phyloP scores from a whole-genome alignment of 2,797 vertebrate species.

The Propithecus perrieri region DNA sequence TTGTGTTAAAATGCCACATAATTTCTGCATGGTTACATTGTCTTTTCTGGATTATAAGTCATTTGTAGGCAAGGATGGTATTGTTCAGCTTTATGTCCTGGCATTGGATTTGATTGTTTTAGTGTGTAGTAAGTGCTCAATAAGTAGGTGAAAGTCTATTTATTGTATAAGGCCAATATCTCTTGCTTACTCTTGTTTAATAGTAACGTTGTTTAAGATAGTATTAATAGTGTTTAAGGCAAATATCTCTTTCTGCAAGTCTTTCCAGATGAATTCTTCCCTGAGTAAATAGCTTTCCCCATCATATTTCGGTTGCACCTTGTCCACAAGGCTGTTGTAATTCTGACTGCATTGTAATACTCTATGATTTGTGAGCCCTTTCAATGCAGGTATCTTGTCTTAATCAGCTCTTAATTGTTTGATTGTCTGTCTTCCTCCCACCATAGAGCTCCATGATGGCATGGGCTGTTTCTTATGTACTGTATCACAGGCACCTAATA shows the following conservation, averaged over 20 bases:
- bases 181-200: not conserved
- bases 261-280: not conserved
- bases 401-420: slow-evolving; percentile 37
- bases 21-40: not conserved
- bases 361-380: not conserved
- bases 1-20: not conserved
- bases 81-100: slow-evolving; percentile 11
- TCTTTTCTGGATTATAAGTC: slow-evolving; percentile 6
- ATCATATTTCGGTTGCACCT: not conserved
- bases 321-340: not conserved
- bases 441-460: not conserved
- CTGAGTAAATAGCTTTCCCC: slow-evolving; percentile 13
- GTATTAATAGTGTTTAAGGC: not conserved
- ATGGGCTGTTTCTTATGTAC: not conserved
- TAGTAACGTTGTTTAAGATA: not conserved
- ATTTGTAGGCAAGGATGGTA: not conserved
- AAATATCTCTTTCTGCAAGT: not conserved
- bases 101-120: not conserved
- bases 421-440: not conserved
- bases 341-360: slow-evolving; percentile 7
- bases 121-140: slow-evolving; percentile 1
- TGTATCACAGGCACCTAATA: not conserved
- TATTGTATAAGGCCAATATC: not conserved
- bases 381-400: not conserved
- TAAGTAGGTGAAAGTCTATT: not conserved